A percentile compares a stretch with the other conserved stretches of the same genome.
Conservation (phyloP, 2,113 vertebrate species). For the Sturnus vulgaris region DNA sequence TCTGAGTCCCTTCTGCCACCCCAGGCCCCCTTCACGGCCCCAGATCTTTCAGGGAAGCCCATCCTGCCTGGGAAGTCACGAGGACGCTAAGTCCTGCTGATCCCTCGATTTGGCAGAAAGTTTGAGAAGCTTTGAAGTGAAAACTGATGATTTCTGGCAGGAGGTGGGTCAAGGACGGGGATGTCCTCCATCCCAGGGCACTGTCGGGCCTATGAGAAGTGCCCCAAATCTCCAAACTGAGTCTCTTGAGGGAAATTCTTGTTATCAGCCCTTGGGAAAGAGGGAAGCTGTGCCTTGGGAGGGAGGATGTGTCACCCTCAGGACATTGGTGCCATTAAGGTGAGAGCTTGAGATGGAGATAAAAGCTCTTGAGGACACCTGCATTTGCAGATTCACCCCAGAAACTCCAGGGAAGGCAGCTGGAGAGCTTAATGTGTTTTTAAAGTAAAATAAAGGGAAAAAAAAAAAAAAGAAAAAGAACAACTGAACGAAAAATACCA, state of each 20-base stretch:
- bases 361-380: neutral
- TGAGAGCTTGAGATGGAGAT: neutral
- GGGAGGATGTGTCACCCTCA: accelerated
- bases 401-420: neutral
- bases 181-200: neutral
- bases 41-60: neutral
- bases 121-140: neutral
- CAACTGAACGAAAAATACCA: accelerated
- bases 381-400: neutral
- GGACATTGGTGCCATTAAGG: accelerated
- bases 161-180: accelerated
- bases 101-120: neutral
- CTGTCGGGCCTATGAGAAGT: accelerated
- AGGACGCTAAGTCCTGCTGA: constrained; percentile 8
- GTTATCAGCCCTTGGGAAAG: accelerated
- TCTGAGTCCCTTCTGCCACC: accelerated
- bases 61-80: neutral
- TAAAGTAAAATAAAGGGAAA: neutral
- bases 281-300: neutral
- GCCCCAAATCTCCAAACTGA: neutral
- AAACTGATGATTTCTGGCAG: neutral
- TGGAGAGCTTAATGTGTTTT: neutral
- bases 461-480: neutral
- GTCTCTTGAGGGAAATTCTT: neutral
- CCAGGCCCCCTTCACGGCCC: neutral